Evolutionary conservation across 2,797 vertebrate species (phyloP).

Genomic region (Ibycter americanus): DNA sequence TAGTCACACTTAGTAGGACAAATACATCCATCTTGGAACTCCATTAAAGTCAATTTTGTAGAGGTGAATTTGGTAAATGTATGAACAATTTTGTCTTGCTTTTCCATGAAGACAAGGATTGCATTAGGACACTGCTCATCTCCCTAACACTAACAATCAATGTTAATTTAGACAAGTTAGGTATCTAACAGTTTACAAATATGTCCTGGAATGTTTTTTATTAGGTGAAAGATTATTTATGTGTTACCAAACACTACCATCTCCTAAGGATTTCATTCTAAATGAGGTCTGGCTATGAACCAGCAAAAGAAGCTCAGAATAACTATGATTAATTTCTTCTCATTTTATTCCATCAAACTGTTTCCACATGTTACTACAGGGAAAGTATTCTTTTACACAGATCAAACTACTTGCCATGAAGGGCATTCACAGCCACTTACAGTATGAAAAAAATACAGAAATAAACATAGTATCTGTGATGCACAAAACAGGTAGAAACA

Average conservation of each 20-base stretch:
- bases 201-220: neutral
- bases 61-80: neutral
- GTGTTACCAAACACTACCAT: slow-evolving; percentile 18
- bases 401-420: slow-evolving; percentile 35
- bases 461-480: slow-evolving; percentile 28
- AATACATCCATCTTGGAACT: neutral
- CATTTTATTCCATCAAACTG: slow-evolving; percentile 66
- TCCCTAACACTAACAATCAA: neutral
- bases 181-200: slow-evolving; percentile 17
- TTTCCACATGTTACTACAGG: slow-evolving; percentile 71
- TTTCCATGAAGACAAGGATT: neutral
- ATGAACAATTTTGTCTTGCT: neutral
- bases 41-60: neutral
- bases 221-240: slow-evolving; percentile 4
- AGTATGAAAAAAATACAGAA: slow-evolving; percentile 41
- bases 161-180: neutral
- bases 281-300: slow-evolving; percentile 39
- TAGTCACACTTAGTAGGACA: neutral
- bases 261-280: slow-evolving; percentile 26
- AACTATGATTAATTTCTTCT: slow-evolving; percentile 69
- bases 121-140: neutral
- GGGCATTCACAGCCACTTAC: slow-evolving; percentile 11
- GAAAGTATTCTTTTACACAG: slow-evolving; percentile 48
- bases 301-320: slow-evolving; percentile 45
- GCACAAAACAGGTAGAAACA: slow-evolving; percentile 56